Conservation (phyloP, 2,797 vertebrate genomes). For the Melanotaenia boesemani region DNA sequence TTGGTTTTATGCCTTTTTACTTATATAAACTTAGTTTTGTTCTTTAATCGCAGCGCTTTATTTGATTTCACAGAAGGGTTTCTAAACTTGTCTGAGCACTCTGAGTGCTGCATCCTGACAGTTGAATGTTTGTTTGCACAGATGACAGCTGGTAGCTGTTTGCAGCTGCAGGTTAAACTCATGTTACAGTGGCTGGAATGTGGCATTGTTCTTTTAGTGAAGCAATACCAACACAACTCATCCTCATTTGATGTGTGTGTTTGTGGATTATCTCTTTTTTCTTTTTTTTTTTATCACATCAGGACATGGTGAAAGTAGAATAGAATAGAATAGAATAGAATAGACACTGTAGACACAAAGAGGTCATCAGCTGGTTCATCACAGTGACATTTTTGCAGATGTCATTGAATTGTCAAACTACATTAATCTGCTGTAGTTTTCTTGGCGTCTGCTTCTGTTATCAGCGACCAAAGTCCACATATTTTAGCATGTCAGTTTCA, state of each 20-base stretch:
- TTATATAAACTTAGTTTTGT: too few relatives aligned
- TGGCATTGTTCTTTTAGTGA: constrained; percentile 39
- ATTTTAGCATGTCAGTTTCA: constrained; percentile 18
- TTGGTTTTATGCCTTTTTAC: background rate
- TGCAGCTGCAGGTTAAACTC: background rate
- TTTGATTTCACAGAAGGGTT: background rate
- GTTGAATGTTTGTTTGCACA: constrained; percentile 45
- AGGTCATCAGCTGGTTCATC: background rate
- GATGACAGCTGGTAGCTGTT: constrained; percentile 17
- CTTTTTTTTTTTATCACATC: constrained; percentile 22
- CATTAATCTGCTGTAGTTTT: background rate
- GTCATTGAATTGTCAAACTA: constrained; percentile 9
- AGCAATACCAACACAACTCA: constrained; percentile 15
- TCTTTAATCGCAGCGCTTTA: background rate
- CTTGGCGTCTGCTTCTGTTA: constrained; percentile 21
- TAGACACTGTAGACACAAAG: background rate
- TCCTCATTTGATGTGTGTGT: constrained; percentile 7
- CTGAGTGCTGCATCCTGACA: constrained; percentile 13
- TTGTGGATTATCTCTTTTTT: constrained; percentile 21
- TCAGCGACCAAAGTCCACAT: constrained; percentile 48
- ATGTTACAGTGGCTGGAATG: constrained; percentile 52
- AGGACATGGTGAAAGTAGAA: constrained; percentile 34
- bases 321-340: too few relatives aligned
- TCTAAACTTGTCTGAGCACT: background rate
- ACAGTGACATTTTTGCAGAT: constrained; percentile 18